Base-by-base conservation (phyloP, 2,797 vertebrate species). In the Xyrichtys novacula region DNA sequence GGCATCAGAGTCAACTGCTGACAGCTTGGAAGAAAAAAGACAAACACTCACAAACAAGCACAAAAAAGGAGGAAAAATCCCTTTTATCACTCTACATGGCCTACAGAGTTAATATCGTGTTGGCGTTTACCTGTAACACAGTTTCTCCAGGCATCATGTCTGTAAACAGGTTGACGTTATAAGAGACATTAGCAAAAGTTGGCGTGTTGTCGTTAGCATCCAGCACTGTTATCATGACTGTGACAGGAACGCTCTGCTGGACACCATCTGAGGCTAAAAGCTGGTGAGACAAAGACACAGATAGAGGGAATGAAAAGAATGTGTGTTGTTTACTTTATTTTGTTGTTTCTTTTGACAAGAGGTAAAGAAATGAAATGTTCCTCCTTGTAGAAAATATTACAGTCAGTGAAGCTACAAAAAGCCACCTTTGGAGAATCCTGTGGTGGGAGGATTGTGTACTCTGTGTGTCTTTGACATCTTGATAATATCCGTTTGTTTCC, bases 171-270 rank as follows among this genome's bases (percentile, higher is more conserved):
- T 95, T 95, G 77, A 98, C 92, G 5, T 79, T 91, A 76, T 98
- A 98, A 1, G 98, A 99, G 36, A 97, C 94, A 42, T 97, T 96
- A 15, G 95, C 89, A 79, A 99, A 99, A 19, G 95, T 92, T 0
- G 98, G 98, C 0, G 96, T 94, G 78, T 99, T 99, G 78, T 99
- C 98, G 6, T 99, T 99, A 25, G 96, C 96, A 74, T 99, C 98
- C 26, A 98, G 89, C 86, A 99, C 96, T 3, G 93, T 61, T 71
- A 99, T 95, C 43, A 90, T 95, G 87, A 99, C 93, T 0, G 90
- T 90, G 43, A 97, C 96, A 0, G 96, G 95, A 12, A 65, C 1
- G 40, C 98, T 99, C 90, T 96, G 94, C 91, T 98, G 97, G 11
- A 98, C 95, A 1, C 97, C 97, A 50, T 99, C 98, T 40, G 96